These are phyloP conservation scores for Ochotona curzoniae DNA, from an alignment of 2,113 vertebrate species.

Conservation along the genomic window DNA sequence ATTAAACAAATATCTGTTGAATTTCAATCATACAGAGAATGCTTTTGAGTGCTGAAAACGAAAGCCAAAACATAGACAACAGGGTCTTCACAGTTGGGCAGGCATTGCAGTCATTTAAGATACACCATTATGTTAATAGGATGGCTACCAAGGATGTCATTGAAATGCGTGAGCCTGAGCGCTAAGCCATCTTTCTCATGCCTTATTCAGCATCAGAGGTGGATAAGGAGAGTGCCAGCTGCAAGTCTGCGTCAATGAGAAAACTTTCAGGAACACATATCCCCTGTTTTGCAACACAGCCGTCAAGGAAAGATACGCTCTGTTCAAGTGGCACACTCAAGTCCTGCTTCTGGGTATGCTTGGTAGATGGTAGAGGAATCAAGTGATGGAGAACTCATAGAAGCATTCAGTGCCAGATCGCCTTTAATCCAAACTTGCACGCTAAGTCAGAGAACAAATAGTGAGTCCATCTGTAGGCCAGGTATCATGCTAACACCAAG, in stretches of 20 bases:
- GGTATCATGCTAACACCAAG: not conserved
- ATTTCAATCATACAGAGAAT: not conserved
- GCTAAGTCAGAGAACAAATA: not conserved
- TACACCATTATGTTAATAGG: not conserved
- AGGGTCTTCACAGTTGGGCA: not conserved
- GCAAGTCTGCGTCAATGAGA: accelerated
- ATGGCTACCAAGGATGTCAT: not conserved
- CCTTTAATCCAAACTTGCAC: not conserved
- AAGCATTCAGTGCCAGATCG: not conserved
- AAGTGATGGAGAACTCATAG: not conserved
- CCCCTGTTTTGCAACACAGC: not conserved
- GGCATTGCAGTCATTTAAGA: not conserved
- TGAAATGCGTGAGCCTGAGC: not conserved
- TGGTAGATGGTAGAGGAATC: not conserved
- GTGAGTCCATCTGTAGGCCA: not conserved
- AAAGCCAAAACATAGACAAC: not conserved
- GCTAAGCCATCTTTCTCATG: too few species aligned
- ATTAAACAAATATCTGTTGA: not conserved
- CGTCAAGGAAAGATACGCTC: not conserved
- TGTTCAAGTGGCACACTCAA: not conserved
- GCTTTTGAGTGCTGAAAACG: not conserved
- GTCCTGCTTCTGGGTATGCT: not conserved
- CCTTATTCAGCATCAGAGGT: not conserved
- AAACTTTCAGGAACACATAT: not conserved
- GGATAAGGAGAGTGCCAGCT: accelerated